These are phyloP conservation scores for Sebastes dallii DNA, from an alignment of 2,797 vertebrate genomes.

Conservation along the genomic window DNA sequence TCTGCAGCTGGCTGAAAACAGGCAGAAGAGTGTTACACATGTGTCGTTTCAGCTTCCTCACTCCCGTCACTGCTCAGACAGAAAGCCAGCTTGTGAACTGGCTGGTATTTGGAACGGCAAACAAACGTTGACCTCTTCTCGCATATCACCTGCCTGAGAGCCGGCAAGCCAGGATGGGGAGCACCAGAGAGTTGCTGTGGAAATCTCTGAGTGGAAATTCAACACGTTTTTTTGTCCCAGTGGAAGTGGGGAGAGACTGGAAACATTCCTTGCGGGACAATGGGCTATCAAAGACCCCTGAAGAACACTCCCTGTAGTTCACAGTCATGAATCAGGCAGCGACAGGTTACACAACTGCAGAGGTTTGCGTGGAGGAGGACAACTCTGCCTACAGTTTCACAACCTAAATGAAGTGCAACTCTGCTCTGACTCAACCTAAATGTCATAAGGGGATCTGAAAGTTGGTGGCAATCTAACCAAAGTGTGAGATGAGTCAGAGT, in stretches of 20 bases:
- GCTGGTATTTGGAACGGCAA: slow-evolving; percentile 14
- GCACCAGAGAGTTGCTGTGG: slow-evolving; percentile 29
- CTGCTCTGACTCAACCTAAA: slow-evolving; percentile 9
- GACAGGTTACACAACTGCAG: slow-evolving; percentile 62
- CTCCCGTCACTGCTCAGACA: slow-evolving; percentile 16
- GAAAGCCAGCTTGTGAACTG: background rate
- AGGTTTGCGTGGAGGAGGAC: slow-evolving; percentile 1
- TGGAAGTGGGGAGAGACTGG: slow-evolving; percentile 69
- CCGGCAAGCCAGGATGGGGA: slow-evolving; percentile 1
- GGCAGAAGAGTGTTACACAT: background rate
- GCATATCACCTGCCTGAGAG: slow-evolving; percentile 4
- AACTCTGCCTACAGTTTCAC: slow-evolving; percentile 25
- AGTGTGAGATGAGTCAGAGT: slow-evolving; percentile 2
- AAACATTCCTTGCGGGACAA: slow-evolving; percentile 76
- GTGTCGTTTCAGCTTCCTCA: slow-evolving; percentile 13
- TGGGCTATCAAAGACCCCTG: slow-evolving; percentile 69
- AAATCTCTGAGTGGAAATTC: slow-evolving; percentile 57
- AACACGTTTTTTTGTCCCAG: slow-evolving; percentile 49
- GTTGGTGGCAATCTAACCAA: background rate
- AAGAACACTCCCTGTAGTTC: slow-evolving; percentile 64
- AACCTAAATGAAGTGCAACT: slow-evolving; percentile 27
- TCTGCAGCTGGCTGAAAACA: slow-evolving; percentile 26
- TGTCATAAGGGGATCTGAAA: background rate
- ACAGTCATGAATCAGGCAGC: slow-evolving; percentile 38
- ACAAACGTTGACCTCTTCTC: slow-evolving; percentile 10